Evolutionary conservation across 2,797 vertebrate species (phyloP), one percentile per base, ranked within the genome.

Genomic region (Fistularia tabacaria): DNA sequence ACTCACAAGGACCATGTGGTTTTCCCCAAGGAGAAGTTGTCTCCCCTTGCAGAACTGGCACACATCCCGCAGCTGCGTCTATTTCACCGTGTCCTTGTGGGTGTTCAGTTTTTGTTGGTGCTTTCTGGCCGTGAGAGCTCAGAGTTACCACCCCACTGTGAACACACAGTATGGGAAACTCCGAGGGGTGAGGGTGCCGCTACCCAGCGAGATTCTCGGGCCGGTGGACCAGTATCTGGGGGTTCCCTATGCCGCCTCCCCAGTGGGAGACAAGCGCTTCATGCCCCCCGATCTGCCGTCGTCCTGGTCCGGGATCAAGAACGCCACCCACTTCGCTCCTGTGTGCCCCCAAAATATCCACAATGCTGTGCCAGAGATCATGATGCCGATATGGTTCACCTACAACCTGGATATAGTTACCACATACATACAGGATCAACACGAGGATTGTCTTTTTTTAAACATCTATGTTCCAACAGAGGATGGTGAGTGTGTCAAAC

Each of bases 331-430:
- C 86, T 98, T 98, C 79, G 94, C 96, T 10, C 95, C 97, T 0
- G 96, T 99, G 74, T 98, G 97, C 87, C 97, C 97, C n/a, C 97
- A 99, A 88, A 99, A 99, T 87, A 98, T 99, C 86, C 97, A 98
- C 88, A 98, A 96, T 9, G 95, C 96, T 0, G 96, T 98, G 82
- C 97, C 97, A 7, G 97, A 98, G 87, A 98, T 99, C 86, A 99
- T 99, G 97, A 94, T 99, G 90, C 97, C 97, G 46, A 92, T 99
- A 83, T 99, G 97, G 97, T 99, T 98, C 92, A 98, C 96, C 80
- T 97, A 95, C 89, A 99, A 98, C 89, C 88, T 99, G 94, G 97
- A 99, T 92, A 97, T 98, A 62, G 95, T 99, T 59, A 94, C 97
- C 52, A 96, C 96, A 0, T 97, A 97, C 87, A 97, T 98, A 90